Base-by-base conservation (phyloP, 2,888 invertebrate genomes). In the Antitype chi region DNA sequence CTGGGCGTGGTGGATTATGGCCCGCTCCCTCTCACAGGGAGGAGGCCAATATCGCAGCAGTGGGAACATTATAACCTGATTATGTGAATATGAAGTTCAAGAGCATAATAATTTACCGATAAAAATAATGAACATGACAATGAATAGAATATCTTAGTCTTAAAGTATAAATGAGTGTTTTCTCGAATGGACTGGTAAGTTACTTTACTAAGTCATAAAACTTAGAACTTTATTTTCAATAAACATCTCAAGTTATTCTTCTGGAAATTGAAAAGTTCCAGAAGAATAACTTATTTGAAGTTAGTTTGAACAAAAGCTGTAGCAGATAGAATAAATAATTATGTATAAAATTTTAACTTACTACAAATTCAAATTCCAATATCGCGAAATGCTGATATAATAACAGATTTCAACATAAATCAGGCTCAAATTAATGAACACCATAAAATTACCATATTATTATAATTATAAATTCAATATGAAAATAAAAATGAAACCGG, bases 391-490 rank as follows among this genome's bases (percentile, higher is more conserved):
- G 20, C 23, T 57, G 25, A 70, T 78, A 78, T 49, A 32, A 69
- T n/a, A 49, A 60, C 23, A 81, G 49, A 80, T 32, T 52, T 38
- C 17, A 64, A 69, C 55, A 81, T 82, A 82, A 82, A 82, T 75
- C 68, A 80, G 28, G 8, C 28, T 74, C n/a, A 74, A 74, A 78
- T 81, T 52, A 80, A 74, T 72, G 64, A 75, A 71, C 28, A 53
- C 53, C 63, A 75, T 73, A 64, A 74, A 68, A 83, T 85, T 74
- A 83, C 28, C 74, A 84, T 76, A 62, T 60, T 60, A 79, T 70
- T 78, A 72, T 78, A 86, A 84, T 87, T 81, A 84, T 63, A 84
- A 76, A 87, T 86, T 80, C 63, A 38, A 80, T 80, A 67, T 75
- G 28, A 70, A 80, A 79, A 77, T 68, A 82, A 81, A 81, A 84